phyloP scores from a whole-genome alignment of 2,888 invertebrate genomes.

The Meganola albula region DNA sequence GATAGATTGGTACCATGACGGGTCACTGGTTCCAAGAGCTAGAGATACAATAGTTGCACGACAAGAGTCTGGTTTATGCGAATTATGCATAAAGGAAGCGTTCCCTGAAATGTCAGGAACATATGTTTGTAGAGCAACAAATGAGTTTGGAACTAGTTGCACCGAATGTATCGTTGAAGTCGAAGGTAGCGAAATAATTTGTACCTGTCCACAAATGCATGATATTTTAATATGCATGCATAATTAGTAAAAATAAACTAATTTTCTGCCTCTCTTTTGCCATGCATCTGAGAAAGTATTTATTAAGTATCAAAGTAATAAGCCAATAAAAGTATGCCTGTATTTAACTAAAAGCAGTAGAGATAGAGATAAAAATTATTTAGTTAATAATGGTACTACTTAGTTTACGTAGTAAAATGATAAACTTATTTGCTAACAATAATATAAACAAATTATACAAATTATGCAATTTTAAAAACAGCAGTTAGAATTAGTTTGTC shows the following conservation, averaged over 20 bases:
- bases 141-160: conserved; percentile 88
- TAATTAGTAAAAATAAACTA: conserved; percentile 13
- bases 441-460: not conserved
- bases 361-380: not conserved
- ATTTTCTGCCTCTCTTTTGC: conserved; percentile 29
- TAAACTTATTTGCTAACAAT: too few species aligned
- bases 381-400: too few species aligned
- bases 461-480: not conserved
- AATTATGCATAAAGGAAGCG: conserved; percentile 89
- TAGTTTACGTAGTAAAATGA: too few species aligned
- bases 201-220: conserved; percentile 43
- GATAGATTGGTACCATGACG: conserved; percentile 88
- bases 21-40: conserved; percentile 82
- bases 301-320: not conserved
- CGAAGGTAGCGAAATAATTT: conserved; percentile 81
- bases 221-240: conserved; percentile 38
- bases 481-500: not conserved
- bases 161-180: conserved; percentile 87
- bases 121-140: conserved; percentile 89
- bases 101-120: conserved; percentile 94
- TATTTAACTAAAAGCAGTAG: not conserved
- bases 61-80: conserved; percentile 87
- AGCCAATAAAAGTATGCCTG: not conserved
- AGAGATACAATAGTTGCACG: conserved; percentile 87
- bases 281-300: conserved; percentile 53